Evolutionary conservation across 2,888 invertebrate genomes (phyloP).

Genomic region (Pyrgus malvae): DNA sequence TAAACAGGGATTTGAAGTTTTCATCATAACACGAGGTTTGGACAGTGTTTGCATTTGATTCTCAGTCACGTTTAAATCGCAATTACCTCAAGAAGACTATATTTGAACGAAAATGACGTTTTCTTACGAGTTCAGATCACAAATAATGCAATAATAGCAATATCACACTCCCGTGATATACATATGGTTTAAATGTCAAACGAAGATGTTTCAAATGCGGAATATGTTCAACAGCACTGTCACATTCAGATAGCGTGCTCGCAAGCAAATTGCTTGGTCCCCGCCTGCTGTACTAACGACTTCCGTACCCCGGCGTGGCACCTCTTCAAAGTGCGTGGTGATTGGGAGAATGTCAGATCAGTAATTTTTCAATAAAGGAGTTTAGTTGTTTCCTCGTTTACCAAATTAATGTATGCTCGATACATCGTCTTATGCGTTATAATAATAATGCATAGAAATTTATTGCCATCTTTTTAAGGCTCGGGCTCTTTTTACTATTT

Average conservation of each 20-base stretch:
- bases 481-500: too few relatives aligned
- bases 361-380: slow-evolving; percentile 71
- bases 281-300: slow-evolving; percentile 82
- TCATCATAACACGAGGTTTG: too few relatives aligned
- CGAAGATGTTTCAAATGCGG: slow-evolving; percentile 76
- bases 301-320: slow-evolving; percentile 80
- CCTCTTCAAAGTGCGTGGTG: slow-evolving; percentile 79
- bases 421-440: too few relatives aligned
- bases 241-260: slow-evolving; percentile 79
- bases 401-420: slow-evolving; percentile 46
- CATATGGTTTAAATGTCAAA: slow-evolving; percentile 63
- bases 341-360: slow-evolving; percentile 72
- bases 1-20: too few relatives aligned
- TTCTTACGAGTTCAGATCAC: slow-evolving; percentile 1
- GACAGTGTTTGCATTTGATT: too few relatives aligned
- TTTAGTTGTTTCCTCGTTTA: slow-evolving; percentile 60
- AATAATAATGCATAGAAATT: too few relatives aligned
- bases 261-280: slow-evolving; percentile 75
- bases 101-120: background rate
- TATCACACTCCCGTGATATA: slow-evolving; percentile 43
- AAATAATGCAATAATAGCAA: slow-evolving; percentile 40
- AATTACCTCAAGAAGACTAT: background rate
- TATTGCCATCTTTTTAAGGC: too few relatives aligned
- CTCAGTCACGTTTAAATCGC: too few relatives aligned
- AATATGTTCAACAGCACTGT: slow-evolving; percentile 79